Evolutionary conservation across 2,888 invertebrate species (phyloP).

Genomic region (Camponotus fellah): DNA sequence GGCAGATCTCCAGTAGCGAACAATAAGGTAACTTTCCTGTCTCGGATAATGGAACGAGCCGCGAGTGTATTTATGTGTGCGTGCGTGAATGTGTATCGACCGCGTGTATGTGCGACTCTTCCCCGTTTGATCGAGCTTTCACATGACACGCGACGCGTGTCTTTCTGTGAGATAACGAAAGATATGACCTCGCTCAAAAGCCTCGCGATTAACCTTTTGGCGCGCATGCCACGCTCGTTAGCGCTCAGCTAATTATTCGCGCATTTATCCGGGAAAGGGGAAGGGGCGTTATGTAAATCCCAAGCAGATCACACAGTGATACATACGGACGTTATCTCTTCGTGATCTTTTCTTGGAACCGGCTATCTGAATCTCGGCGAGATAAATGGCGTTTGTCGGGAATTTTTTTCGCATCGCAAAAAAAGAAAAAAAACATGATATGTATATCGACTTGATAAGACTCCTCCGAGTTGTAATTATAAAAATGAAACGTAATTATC

Average conservation of each 20-base stretch:
- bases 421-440: neutral
- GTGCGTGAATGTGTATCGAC: constrained; percentile 20
- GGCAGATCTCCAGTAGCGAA: constrained; percentile 42
- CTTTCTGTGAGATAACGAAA: constrained; percentile 38
- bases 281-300: constrained; percentile 34
- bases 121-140: constrained; percentile 37
- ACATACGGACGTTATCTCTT: constrained; percentile 21
- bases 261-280: constrained; percentile 10
- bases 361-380: constrained; percentile 15
- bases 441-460: constrained; percentile 12
- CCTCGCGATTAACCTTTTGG: constrained; percentile 39
- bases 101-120: constrained; percentile 4
- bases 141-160: constrained; percentile 13
- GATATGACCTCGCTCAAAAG: neutral
- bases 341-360: constrained; percentile 33
- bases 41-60: constrained; percentile 24
- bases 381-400: constrained; percentile 31
- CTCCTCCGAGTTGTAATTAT: neutral
- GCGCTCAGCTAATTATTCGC: constrained; percentile 5
- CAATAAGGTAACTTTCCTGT: constrained; percentile 51
- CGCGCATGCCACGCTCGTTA: constrained; percentile 1
- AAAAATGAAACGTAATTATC: neutral
- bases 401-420: neutral
- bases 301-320: constrained; percentile 27
- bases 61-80: neutral